Evolutionary conservation across 2,797 vertebrate species (phyloP), one percentile per base, ranked within the genome.

Genomic region (Lepilemur septentrionalis): DNA sequence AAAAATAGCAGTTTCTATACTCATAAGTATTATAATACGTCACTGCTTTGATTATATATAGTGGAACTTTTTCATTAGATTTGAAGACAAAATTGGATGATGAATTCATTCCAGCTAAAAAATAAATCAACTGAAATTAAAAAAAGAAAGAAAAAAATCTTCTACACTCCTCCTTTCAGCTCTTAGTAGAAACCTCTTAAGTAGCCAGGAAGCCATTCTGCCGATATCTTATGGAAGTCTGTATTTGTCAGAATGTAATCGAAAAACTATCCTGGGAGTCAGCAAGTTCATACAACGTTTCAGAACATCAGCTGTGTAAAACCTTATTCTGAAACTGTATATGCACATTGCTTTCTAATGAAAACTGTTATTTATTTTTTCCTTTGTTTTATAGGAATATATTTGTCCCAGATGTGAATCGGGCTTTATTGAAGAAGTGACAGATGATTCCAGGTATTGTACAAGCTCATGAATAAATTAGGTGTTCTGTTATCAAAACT

Each of bases 341-440:
- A 32, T 14, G 13, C 22, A 25, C 12, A 30, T 90, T 55, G 22
- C n/a, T 79, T 30, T 18, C 38, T 95, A 38, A 78, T 88, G 76
- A 91, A 89, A 41, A 52, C 15, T 61, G 85, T 70, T 86, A 46
- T 94, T 91, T 96, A 28, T 57, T 93, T 98, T 65, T 98, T 94
- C 61, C 75, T 94, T 30, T 95, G 50, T 94, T 61, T 97, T 98
- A 2, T 98, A 99, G 99, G 99, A 99, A 92, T 99, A 99, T 94
- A 99, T 99, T 67, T 99, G 99, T 97, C 99, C 99, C 9, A 98
- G 99, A 97, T 99, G 99, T 97, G 99, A 99, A 92, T 99, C 99
- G 0, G 99, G 99, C 70, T 99, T 99, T 95, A 99, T 99, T 18
- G 99, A 99, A 97, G 99, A 99, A 98, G 99, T 99, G 97, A 99